Evolutionary conservation across 2,888 invertebrate genomes (phyloP).

Genomic region (Patella pellucida): DNA sequence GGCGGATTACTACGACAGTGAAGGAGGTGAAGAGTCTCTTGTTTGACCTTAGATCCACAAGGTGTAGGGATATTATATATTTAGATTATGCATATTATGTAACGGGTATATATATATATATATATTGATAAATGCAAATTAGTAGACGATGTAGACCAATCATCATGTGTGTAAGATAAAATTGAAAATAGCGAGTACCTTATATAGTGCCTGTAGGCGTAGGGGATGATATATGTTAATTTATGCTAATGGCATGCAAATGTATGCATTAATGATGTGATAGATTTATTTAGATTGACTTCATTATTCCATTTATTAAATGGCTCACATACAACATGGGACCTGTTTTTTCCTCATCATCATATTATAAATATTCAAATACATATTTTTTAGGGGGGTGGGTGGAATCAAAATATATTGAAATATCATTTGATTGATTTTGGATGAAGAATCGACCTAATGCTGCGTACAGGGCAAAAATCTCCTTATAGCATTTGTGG

Average conservation of each 20-base stretch:
- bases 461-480: too few species aligned
- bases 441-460: too few species aligned
- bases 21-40: conserved; percentile 52
- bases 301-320: too few species aligned
- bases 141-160: not conserved
- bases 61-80: not conserved
- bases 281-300: too few species aligned
- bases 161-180: not conserved
- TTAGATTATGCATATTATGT: not conserved
- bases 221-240: not conserved
- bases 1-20: conserved; percentile 42
- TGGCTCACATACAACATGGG: too few species aligned
- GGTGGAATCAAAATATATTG: too few species aligned
- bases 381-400: too few species aligned
- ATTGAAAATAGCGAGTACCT: too few species aligned
- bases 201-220: not conserved
- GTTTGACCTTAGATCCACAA: conserved; percentile 35
- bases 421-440: too few species aligned
- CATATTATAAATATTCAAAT: too few species aligned
- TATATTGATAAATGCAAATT: conserved; percentile 6
- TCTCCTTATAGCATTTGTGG: too few species aligned
- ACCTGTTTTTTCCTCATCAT: too few species aligned
- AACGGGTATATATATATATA: not conserved
- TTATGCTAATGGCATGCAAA: not conserved
- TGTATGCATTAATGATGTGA: not conserved